Percentiles rank a stretch among this genome's conserved stretches.
phyloP scores from a whole-genome alignment of 2,888 invertebrate genomes.

The Athrips mouffetella region DNA sequence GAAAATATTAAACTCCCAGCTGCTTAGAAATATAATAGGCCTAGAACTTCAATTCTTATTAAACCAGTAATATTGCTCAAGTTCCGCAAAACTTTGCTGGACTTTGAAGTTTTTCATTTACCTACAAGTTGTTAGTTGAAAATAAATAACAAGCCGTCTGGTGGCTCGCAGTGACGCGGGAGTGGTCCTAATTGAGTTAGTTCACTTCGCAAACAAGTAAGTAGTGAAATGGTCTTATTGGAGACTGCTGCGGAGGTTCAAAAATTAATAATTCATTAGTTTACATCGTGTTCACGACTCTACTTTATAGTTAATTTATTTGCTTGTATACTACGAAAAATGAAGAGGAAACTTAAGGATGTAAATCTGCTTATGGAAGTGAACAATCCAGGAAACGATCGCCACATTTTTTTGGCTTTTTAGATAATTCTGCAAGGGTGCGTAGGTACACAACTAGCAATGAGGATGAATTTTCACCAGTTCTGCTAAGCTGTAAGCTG shows the following conservation, averaged over 20 bases:
- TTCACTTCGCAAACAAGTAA: conserved; percentile 32
- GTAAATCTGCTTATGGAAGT: too few relatives aligned
- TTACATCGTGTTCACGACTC: conserved; percentile 14
- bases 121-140: conserved; percentile 21
- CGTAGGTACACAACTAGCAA: too few relatives aligned
- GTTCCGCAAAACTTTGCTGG: background rate
- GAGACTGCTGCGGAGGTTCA: conserved; percentile 32
- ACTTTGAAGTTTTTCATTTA: conserved; percentile 14
- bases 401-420: too few relatives aligned
- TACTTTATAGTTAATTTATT: background rate
- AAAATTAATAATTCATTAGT: conserved; percentile 34
- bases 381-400: too few relatives aligned
- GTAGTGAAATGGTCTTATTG: conserved; percentile 32
- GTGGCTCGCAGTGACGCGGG: conserved; percentile 23
- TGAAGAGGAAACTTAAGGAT: background rate
- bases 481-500: too few relatives aligned
- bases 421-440: too few relatives aligned
- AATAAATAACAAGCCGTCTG: conserved; percentile 25
- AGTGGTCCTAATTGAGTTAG: conserved; percentile 37
- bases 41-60: background rate
- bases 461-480: too few relatives aligned
- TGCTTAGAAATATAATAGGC: background rate
- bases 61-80: conserved; percentile 5
- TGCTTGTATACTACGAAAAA: background rate
- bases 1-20: background rate